These are phyloP conservation scores for Elysia crispata DNA, from an alignment of 2,888 invertebrate species.

Conservation along the genomic window DNA sequence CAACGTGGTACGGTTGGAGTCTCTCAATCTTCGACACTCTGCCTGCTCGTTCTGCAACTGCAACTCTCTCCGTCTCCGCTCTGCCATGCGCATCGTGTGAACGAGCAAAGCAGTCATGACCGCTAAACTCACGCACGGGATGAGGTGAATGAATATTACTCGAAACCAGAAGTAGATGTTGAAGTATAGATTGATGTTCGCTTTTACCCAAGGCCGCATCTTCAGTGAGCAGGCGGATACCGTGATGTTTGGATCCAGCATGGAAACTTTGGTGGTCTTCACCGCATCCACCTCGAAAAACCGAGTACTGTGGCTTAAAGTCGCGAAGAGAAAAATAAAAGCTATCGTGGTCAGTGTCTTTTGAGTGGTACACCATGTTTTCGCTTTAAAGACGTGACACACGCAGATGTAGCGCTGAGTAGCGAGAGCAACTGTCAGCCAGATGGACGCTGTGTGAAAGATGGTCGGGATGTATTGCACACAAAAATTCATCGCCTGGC, in stretches of 20 bases:
- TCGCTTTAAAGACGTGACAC: conserved; percentile 88
- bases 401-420: conserved; percentile 96
- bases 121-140: conserved; percentile 92
- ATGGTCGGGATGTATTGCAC: conserved; percentile 73
- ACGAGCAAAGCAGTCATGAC: conserved; percentile 92
- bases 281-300: conserved; percentile 86
- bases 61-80: conserved; percentile 86
- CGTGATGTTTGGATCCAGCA: conserved; percentile 56
- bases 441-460: conserved; percentile 95
- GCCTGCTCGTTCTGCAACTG: conserved; percentile 84
- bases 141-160: conserved; percentile 91
- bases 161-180: conserved; percentile 87
- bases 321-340: conserved; percentile 87
- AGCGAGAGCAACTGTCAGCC: conserved; percentile 93
- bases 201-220: conserved; percentile 57
- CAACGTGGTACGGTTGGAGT: conserved; percentile 75
- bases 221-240: conserved; percentile 60
- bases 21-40: conserved; percentile 74
- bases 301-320: conserved; percentile 89
- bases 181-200: conserved; percentile 84
- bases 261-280: conserved; percentile 82
- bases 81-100: conserved; percentile 89
- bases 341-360: conserved; percentile 89
- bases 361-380: conserved; percentile 86
- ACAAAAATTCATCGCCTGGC: conserved; percentile 84